Evolutionary conservation across 2,797 vertebrate genomes (phyloP).

Genomic region (Epinephelus coioides): DNA sequence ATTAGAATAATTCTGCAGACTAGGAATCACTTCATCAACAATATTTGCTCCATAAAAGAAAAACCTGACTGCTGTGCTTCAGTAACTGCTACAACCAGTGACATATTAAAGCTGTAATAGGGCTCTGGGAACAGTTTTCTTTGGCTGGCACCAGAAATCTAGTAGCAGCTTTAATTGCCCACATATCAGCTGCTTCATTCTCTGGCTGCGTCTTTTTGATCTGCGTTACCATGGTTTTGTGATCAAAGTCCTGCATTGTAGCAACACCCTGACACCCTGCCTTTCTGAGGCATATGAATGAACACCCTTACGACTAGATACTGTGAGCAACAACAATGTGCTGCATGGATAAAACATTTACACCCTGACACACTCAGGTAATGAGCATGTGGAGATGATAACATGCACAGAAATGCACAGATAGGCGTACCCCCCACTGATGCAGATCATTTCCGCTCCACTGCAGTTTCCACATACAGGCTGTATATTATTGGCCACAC

Average conservation of each 20-base stretch:
- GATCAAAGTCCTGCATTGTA: constrained; percentile 63
- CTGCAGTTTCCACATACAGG: constrained; percentile 52
- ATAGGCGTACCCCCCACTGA: constrained; percentile 10
- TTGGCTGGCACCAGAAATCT: constrained; percentile 38
- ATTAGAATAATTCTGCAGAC: background rate
- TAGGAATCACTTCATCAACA: background rate
- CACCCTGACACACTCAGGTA: constrained; percentile 26
- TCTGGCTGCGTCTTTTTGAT: constrained; percentile 46
- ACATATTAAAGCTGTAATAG: constrained; percentile 17
- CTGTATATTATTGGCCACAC: constrained; percentile 53
- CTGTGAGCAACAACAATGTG: background rate
- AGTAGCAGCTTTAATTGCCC: constrained; percentile 71
- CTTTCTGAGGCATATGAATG: constrained; percentile 21
- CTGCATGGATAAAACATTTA: constrained; percentile 26
- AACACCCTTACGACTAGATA: constrained; percentile 6
- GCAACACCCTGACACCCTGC: constrained; percentile 34
- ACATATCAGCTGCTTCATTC: constrained; percentile 69
- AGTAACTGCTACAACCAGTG: background rate
- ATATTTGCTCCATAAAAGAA: background rate
- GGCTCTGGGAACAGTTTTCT: constrained; percentile 20
- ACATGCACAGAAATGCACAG: constrained; percentile 27
- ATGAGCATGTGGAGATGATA: constrained; percentile 38
- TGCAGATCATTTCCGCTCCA: constrained; percentile 54
- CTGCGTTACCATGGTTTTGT: constrained; percentile 80
- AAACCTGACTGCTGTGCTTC: background rate